phyloP scores from a whole-genome alignment of 2,888 invertebrate species.

The Cosmorhoe ocellata region DNA sequence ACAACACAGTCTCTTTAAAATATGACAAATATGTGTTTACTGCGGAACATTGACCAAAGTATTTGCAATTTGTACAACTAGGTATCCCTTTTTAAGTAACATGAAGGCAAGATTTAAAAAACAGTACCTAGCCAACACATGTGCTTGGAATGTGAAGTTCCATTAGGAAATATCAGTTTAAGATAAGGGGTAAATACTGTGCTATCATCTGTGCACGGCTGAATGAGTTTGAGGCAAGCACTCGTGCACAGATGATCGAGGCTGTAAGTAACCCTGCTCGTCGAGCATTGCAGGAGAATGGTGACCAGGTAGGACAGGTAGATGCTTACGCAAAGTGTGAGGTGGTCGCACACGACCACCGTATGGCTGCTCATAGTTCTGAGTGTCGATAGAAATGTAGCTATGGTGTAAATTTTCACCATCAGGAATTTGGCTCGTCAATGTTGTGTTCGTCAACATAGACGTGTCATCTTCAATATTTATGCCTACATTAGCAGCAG shows the following conservation, averaged over 20 bases:
- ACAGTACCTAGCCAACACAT: constrained; percentile 71
- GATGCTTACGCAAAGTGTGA: constrained; percentile 73
- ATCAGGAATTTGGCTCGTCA: constrained; percentile 85
- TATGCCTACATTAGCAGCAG: constrained; percentile 74
- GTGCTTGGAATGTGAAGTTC: constrained; percentile 77
- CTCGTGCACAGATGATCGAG: constrained; percentile 77
- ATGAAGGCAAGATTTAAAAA: constrained; percentile 70
- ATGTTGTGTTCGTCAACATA: constrained; percentile 83
- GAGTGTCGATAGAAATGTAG: constrained; percentile 85
- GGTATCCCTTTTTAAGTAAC: constrained; percentile 64
- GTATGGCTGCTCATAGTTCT: constrained; percentile 78
- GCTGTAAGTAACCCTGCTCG: constrained; percentile 80
- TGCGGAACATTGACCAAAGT: constrained; percentile 68
- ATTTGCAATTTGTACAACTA: constrained; percentile 52
- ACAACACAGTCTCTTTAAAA: constrained; percentile 66
- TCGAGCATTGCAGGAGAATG: constrained; percentile 75
- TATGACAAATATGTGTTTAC: constrained; percentile 50
- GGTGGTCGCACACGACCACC: constrained; percentile 73
- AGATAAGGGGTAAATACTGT: constrained; percentile 63
- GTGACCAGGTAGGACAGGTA: constrained; percentile 60
- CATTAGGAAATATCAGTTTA: constrained; percentile 70
- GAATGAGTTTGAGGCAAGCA: constrained; percentile 78
- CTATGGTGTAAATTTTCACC: constrained; percentile 85
- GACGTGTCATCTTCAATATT: constrained; percentile 84
- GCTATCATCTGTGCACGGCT: constrained; percentile 75